These are phyloP conservation scores for Berghia stephanieae DNA, from an alignment of 1,140 invertebrate species.

Conservation along the genomic window DNA sequence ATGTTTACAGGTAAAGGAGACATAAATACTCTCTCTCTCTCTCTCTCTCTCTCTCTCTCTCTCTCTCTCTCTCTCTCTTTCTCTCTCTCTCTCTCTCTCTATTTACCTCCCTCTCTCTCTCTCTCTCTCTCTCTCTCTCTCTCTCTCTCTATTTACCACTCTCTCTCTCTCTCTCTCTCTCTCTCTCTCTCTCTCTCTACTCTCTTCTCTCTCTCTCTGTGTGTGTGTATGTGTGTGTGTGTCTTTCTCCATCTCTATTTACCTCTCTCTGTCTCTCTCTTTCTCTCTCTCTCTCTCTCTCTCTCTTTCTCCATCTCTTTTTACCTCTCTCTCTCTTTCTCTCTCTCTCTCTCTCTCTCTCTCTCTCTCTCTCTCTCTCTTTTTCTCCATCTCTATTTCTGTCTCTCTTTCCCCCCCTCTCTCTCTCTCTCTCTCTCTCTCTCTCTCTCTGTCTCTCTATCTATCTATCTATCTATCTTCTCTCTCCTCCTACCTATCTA, in stretches of 20 bases:
- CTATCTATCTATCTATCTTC: too few relatives aligned
- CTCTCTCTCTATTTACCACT: too few relatives aligned
- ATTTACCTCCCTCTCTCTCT: too few relatives aligned
- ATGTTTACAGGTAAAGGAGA: background rate
- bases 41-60: slow-evolving; percentile 30
- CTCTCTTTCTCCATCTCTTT: background rate
- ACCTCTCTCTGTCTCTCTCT: background rate
- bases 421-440: too few relatives aligned
- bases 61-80: slow-evolving; percentile 21
- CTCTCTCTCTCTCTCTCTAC: too few relatives aligned
- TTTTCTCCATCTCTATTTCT: too few relatives aligned
- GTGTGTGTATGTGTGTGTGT: background rate
- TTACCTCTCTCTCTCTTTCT: background rate
- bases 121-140: slow-evolving; percentile 12
- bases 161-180: background rate
- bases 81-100: background rate
- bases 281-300: background rate
- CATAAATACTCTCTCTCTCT: slow-evolving; percentile 11
- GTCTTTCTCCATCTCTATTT: slow-evolving; percentile 19
- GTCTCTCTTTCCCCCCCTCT: background rate
- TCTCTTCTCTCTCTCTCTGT: background rate
- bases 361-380: too few relatives aligned
- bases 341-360: background rate
- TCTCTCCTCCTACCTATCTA: background rate
- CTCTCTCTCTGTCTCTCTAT: too few relatives aligned